Evolutionary conservation across 92 coral and sea anemone species (phyloP).

Genomic region (Nematostella vectensis): DNA sequence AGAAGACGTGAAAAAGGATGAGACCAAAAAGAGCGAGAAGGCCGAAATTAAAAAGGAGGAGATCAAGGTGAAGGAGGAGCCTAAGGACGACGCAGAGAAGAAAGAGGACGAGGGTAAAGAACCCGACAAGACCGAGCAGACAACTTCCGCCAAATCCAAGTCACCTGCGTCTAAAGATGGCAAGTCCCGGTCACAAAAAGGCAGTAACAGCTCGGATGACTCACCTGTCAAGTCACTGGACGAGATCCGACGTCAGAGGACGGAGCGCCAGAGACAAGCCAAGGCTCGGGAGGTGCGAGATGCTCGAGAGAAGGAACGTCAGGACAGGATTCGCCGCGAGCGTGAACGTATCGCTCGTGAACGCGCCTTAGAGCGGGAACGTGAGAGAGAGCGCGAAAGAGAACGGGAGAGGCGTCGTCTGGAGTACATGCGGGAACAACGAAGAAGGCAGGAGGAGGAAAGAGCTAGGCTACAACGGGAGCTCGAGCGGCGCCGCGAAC

Average conservation of each 20-base stretch:
- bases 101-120: constrained; percentile 16
- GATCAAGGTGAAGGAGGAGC: neutral
- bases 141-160: constrained; percentile 33
- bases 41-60: constrained; percentile 2
- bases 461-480: constrained; percentile 82
- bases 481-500: constrained; percentile 75
- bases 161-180: constrained; percentile 12
- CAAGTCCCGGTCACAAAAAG: constrained; percentile 32
- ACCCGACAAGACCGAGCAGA: constrained; percentile 52
- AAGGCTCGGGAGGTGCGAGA: constrained; percentile 74
- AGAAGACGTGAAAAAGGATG: constrained; percentile 20
- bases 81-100: constrained; percentile 18
- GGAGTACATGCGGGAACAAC: constrained; percentile 78
- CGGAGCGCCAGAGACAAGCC: constrained; percentile 69
- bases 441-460: constrained; percentile 93
- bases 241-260: constrained; percentile 81
- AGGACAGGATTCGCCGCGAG: constrained; percentile 81
- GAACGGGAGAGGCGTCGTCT: constrained; percentile 90
- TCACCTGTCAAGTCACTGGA: constrained; percentile 80
- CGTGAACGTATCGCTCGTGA: constrained; percentile 96
- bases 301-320: constrained; percentile 87
- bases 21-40: neutral
- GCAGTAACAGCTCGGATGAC: constrained; percentile 36
- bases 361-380: constrained; percentile 75
- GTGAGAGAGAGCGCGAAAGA: constrained; percentile 82